Evolutionary conservation across 2,888 invertebrate genomes (phyloP).

Genomic region (Cheilosia variabilis): DNA sequence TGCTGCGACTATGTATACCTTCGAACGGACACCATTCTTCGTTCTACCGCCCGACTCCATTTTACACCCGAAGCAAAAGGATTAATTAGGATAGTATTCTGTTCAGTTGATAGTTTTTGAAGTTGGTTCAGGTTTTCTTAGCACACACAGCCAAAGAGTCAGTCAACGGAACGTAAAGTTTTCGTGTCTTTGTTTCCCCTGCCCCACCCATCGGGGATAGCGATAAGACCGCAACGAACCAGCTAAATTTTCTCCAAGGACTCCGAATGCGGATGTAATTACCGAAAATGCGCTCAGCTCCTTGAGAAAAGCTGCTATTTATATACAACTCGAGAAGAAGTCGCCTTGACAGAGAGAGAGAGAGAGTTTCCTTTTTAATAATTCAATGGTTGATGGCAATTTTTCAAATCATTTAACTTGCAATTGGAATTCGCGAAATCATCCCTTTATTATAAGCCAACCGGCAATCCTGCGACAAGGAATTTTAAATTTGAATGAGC

Average conservation of each 20-base stretch:
- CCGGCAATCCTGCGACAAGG: neutral
- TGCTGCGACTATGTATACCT: slow-evolving; percentile 35
- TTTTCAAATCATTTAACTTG: slow-evolving; percentile 66
- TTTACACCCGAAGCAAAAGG: slow-evolving; percentile 72
- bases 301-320: slow-evolving; percentile 13
- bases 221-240: slow-evolving; percentile 63
- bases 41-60: slow-evolving; percentile 8
- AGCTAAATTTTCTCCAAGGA: slow-evolving; percentile 61
- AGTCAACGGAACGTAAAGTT: slow-evolving; percentile 73
- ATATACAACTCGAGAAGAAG: neutral
- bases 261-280: slow-evolving; percentile 72
- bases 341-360: slow-evolving; percentile 23
- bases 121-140: slow-evolving; percentile 73
- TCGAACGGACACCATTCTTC: slow-evolving; percentile 17
- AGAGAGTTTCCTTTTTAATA: slow-evolving; percentile 45
- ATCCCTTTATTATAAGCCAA: neutral
- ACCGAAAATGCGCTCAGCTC: slow-evolving; percentile 36
- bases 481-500: slow-evolving; percentile 64
- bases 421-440: slow-evolving; percentile 40
- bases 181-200: slow-evolving; percentile 41
- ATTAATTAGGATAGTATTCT: slow-evolving; percentile 76
- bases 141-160: slow-evolving; percentile 59
- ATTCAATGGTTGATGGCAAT: slow-evolving; percentile 64
- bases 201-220: neutral
- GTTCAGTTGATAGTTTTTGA: slow-evolving; percentile 73